These are phyloP conservation scores for Epinephelus lanceolatus DNA, from an alignment of 2,113 vertebrate genomes.

Conservation along the genomic window DNA sequence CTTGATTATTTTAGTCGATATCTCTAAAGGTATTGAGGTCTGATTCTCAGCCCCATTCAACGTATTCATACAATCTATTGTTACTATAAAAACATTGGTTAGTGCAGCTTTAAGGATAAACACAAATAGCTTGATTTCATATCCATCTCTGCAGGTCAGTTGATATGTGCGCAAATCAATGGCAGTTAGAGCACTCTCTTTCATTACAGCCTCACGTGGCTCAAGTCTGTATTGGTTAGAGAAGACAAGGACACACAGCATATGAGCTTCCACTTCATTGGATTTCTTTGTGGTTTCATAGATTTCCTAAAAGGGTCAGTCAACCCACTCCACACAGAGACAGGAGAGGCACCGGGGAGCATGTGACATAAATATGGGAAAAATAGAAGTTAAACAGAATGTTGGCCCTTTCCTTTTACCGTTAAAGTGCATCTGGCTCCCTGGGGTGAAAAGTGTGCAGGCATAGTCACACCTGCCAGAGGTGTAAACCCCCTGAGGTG, in stretches of 20 bases:
- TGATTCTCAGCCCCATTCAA: too few relatives aligned
- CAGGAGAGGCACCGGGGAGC: neutral
- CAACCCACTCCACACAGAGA: neutral
- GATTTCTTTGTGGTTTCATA: constrained; percentile 3
- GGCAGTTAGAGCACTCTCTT: neutral
- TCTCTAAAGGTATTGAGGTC: too few relatives aligned
- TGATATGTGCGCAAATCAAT: neutral
- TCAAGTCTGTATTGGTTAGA: neutral
- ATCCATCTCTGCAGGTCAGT: neutral
- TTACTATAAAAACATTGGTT: neutral
- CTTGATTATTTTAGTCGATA: too few relatives aligned
- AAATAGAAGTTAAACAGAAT: constrained; percentile 14
- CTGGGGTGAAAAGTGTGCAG: neutral
- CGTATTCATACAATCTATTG: neutral
- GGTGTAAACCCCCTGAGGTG: constrained; percentile 12
- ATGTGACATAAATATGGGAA: neutral
- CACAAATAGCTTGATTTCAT: neutral
- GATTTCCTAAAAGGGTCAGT: neutral
- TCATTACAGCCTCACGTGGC: neutral
- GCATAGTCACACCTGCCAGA: constrained; percentile 21
- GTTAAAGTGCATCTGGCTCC: constrained; percentile 9
- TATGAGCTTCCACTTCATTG: neutral
- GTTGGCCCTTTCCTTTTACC: neutral
- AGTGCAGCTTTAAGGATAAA: neutral
- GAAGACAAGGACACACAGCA: constrained; percentile 6